A percentile compares a stretch with the other conserved stretches of the same genome.
Conservation (phyloP, 92 coral and sea anemone species). For the Palythoa grandiflora region DNA sequence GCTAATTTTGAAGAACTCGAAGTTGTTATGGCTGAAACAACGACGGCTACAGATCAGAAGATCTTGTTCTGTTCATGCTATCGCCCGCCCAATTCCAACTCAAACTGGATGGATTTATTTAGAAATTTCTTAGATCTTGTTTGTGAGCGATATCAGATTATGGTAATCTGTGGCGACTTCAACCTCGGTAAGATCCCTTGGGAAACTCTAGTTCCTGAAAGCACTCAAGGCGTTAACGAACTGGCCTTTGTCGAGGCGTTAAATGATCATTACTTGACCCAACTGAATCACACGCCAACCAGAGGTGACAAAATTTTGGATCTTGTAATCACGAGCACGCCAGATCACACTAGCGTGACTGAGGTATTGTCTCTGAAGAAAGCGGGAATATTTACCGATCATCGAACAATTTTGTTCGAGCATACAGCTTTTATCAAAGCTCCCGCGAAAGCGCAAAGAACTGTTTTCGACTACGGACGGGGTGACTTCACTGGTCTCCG, state of each 20-base stretch:
- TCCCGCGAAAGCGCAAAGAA: slow-evolving; percentile 28
- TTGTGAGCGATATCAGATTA: slow-evolving; percentile 6
- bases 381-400: slow-evolving; percentile 40
- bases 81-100: slow-evolving; percentile 46
- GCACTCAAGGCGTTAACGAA: slow-evolving; percentile 47
- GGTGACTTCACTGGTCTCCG: slow-evolving; percentile 59
- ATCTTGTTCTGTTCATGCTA: slow-evolving; percentile 57
- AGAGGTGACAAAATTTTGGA: slow-evolving; percentile 47
- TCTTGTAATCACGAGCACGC: background rate
- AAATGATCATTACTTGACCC: background rate
- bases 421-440: slow-evolving; percentile 47
- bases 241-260: slow-evolving; percentile 45
- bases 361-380: slow-evolving; percentile 38
- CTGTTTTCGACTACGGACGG: slow-evolving; percentile 61
- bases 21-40: slow-evolving; percentile 46
- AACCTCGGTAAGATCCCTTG: slow-evolving; percentile 51
- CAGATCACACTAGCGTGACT: slow-evolving; percentile 43
- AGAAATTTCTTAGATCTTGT: slow-evolving; percentile 5
- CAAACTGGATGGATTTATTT: slow-evolving; percentile 2
- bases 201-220: slow-evolving; percentile 41
- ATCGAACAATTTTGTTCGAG: slow-evolving; percentile 22
- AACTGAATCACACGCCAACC: slow-evolving; percentile 41
- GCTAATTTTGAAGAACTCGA: slow-evolving; percentile 20
- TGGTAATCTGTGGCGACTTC: slow-evolving; percentile 58
- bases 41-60: slow-evolving; percentile 41